Conservation (phyloP, 2,113 vertebrate genomes). For the Chloropsis cyanopogon region DNA sequence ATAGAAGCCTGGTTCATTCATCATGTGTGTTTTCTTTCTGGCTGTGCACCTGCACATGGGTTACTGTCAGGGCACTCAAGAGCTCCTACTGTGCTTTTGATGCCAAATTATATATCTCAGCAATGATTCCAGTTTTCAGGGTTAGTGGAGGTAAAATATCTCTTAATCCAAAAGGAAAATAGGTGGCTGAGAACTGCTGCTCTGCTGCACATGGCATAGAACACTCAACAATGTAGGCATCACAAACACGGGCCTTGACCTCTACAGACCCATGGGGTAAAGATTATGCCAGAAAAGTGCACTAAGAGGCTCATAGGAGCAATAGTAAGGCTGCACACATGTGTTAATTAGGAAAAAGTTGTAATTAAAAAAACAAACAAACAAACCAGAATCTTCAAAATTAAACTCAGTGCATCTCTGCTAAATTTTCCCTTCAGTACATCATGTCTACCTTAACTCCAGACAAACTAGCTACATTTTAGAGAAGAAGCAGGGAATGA, state of each 20-base stretch:
- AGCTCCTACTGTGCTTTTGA: neutral
- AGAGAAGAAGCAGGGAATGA: neutral
- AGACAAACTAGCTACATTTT: neutral
- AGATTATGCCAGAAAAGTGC: neutral
- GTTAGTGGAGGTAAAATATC: neutral
- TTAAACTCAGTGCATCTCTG: neutral
- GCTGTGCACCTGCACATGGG: neutral
- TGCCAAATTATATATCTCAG: neutral
- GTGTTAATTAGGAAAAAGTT: neutral
- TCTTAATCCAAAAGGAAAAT: neutral
- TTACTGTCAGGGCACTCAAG: neutral
- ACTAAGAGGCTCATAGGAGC: neutral
- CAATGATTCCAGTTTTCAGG: neutral
- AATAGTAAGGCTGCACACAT: neutral
- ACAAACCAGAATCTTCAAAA: neutral
- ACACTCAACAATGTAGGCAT: neutral
- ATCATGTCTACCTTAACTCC: neutral
- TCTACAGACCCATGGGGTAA: accelerated
- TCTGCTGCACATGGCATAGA: neutral
- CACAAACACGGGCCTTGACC: neutral
- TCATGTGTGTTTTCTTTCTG: neutral
- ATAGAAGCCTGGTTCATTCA: neutral
- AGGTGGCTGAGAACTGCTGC: neutral
- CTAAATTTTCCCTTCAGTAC: neutral
- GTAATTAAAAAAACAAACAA: no score